Base-by-base conservation (phyloP, 1,140 invertebrate genomes). In the Halesus radiatus region DNA sequence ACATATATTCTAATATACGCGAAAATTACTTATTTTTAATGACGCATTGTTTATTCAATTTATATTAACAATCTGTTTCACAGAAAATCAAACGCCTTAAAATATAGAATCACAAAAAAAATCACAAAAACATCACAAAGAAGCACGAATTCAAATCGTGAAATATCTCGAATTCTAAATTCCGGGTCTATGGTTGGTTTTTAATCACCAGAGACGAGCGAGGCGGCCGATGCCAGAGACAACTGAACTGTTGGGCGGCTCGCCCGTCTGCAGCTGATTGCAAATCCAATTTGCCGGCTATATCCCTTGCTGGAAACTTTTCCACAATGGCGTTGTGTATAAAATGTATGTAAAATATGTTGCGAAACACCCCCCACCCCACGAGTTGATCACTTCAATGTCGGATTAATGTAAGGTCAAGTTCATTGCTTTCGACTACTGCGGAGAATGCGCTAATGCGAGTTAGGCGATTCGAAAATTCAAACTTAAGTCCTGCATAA, bases 201-300 rank as follows among this genome's bases (percentile, higher is more conserved):
- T 3, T 5, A 66, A 10, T n/a, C 22, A 26, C 22, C 62, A 32
- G 26, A 66, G 62, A 66, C 62, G 32, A 66, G 22, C 22, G 26
- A 66, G 62, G 62, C 62, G 29, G 62, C 23, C 62, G 62, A 6
- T 29, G 62, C 62, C 62, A 66, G 23, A 26, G 62, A 66, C 62
- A 32, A 66, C 62, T 66, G 62, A 66, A 16, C 23, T 26, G 18
- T 29, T n/a, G 23, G 29, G 62, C 29, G 23, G 22, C 62, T 22
- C 10, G 62, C 62, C 62, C 23, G 62, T 26, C 62, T 13, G 56
- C 62, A 29, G 62, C 62, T 66, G 62, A 66, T 66, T 66, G 62
- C 62, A 66, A 66, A 66, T 66, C 62, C 62, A 66, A 66, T 66
- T 66, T 66, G 15, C 16, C 29, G 62, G 29, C 22, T 66, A 66